phyloP scores from a whole-genome alignment of 2,797 vertebrate genomes.

The Argyrosomus regius region DNA sequence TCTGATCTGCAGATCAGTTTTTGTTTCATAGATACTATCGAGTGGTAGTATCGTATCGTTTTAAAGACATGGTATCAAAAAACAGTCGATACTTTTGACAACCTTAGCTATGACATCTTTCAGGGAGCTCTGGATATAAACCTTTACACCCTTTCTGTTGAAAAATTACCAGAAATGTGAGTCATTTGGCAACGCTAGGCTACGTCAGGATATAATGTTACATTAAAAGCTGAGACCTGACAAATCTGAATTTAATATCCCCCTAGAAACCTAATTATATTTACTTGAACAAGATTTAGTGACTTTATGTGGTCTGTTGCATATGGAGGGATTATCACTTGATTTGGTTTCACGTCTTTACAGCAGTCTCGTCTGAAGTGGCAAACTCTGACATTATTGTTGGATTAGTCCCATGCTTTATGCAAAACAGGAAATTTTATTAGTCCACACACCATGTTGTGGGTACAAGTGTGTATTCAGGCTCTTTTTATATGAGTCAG shows the following conservation, averaged over 20 bases:
- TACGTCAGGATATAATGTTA: neutral
- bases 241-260: constrained; percentile 1
- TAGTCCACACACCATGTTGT: neutral
- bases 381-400: neutral
- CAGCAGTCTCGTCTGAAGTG: neutral
- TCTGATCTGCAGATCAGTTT: no score
- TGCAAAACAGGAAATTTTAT: neutral
- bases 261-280: neutral
- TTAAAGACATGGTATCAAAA: no score
- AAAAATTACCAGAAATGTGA: neutral
- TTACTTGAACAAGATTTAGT: constrained; percentile 4
- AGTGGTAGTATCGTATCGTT: no score
- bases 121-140: constrained; percentile 9
- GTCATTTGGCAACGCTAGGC: neutral
- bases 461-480: neutral
- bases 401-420: neutral
- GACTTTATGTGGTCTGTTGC: neutral
- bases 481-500: neutral
- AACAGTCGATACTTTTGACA: no score
- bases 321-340: neutral
- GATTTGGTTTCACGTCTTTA: neutral
- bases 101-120: neutral
- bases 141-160: neutral
- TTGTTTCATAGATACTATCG: no score
- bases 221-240: neutral